These are phyloP conservation scores for Onchidella celtica DNA, from an alignment of 2,888 invertebrate genomes.

Conservation along the genomic window DNA sequence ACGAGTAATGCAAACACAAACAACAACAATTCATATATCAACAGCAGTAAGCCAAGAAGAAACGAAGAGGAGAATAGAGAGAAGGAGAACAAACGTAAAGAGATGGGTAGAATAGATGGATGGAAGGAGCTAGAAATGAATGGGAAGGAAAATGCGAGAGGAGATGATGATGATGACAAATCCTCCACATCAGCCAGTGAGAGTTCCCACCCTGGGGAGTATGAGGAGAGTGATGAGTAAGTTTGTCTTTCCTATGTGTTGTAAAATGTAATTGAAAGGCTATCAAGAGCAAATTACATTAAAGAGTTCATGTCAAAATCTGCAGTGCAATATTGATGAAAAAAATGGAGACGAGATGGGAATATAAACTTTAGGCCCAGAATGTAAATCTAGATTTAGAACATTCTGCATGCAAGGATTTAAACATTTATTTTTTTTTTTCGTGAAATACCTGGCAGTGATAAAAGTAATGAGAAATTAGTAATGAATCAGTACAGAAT, in stretches of 20 bases:
- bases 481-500: too few relatives aligned
- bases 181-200: slow-evolving; percentile 53
- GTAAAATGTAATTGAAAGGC: background rate
- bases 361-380: too few relatives aligned
- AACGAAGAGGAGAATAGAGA: background rate
- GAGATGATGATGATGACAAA: slow-evolving; percentile 39
- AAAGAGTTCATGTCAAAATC: too few relatives aligned
- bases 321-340: too few relatives aligned
- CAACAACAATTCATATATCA: slow-evolving; percentile 6
- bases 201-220: slow-evolving; percentile 58
- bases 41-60: background rate
- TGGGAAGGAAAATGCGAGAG: background rate
- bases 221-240: slow-evolving; percentile 70
- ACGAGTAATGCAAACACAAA: slow-evolving; percentile 8
- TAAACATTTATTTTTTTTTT: too few relatives aligned
- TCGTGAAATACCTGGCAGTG: too few relatives aligned
- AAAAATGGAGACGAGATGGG: too few relatives aligned
- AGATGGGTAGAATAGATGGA: background rate
- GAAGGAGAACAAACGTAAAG: background rate
- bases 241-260: slow-evolving; percentile 31
- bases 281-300: background rate
- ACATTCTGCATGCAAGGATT: too few relatives aligned
- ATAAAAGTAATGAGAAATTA: too few relatives aligned
- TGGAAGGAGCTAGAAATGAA: background rate
- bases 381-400: too few relatives aligned